phyloP scores from a whole-genome alignment of 2,888 invertebrate species.

The Brenthis hecate region DNA sequence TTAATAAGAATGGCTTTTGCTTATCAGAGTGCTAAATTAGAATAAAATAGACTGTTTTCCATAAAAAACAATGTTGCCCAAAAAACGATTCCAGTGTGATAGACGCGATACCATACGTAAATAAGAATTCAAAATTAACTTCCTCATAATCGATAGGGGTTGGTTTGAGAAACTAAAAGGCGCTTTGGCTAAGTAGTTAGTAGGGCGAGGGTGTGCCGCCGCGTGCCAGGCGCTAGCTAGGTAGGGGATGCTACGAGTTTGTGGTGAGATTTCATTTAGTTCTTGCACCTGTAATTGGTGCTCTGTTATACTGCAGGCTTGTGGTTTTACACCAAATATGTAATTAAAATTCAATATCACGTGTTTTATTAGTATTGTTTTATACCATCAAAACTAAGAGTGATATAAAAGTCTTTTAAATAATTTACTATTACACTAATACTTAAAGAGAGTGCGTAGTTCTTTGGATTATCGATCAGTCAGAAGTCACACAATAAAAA shows the following conservation, averaged over 20 bases:
- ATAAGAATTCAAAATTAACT: constrained; percentile 14
- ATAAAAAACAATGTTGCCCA: too few species aligned
- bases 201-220: constrained; percentile 54
- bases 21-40: too few species aligned
- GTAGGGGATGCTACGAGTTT: constrained; percentile 53
- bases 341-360: too few species aligned
- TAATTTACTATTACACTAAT: too few species aligned
- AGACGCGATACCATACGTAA: neutral
- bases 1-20: too few species aligned
- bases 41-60: too few species aligned
- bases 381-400: too few species aligned
- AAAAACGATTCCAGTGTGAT: neutral
- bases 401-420: too few species aligned
- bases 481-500: too few species aligned
- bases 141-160: constrained; percentile 36
- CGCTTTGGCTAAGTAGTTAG: constrained; percentile 46
- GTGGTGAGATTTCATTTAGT: constrained; percentile 52
- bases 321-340: neutral
- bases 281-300: constrained; percentile 47
- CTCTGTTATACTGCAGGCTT: neutral
- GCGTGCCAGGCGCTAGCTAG: constrained; percentile 64
- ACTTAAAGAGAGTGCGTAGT: too few species aligned
- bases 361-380: too few species aligned
- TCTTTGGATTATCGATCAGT: too few species aligned
- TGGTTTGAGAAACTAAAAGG: constrained; percentile 43